phyloP scores from a whole-genome alignment of 2,113 vertebrate species.

The Arenaria interpres region DNA sequence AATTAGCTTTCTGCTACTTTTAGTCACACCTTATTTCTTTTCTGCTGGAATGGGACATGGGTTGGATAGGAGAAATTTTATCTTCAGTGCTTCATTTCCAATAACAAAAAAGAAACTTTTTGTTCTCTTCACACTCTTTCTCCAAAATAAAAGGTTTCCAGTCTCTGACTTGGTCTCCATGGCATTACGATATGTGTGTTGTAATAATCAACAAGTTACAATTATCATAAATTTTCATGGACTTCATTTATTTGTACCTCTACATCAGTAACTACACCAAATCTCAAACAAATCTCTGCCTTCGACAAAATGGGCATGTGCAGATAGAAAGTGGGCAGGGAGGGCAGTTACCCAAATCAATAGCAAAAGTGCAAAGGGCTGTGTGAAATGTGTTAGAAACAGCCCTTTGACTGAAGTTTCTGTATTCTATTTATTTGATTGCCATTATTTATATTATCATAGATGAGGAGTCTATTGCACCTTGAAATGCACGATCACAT shows the following conservation, averaged over 20 bases:
- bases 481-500: background rate
- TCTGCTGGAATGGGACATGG: background rate
- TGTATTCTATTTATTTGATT: background rate
- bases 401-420: background rate
- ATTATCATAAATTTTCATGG: background rate
- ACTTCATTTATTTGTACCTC: background rate
- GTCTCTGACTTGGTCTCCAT: rapidly evolving
- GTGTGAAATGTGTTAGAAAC: background rate
- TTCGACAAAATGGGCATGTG: background rate
- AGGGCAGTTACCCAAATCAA: background rate
- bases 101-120: background rate
- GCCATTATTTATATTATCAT: background rate
- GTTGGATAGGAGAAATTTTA: background rate
- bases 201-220: background rate
- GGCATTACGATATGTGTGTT: background rate
- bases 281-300: background rate
- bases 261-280: background rate
- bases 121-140: background rate
- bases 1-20: background rate
- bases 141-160: background rate
- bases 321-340: background rate
- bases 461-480: background rate
- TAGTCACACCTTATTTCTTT: background rate
- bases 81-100: background rate
- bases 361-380: background rate